A percentile compares a stretch with the other conserved stretches of the same genome.
Evolutionary conservation across 2,113 vertebrate genomes (phyloP).

Genomic region (Cyprinodon tularosa): DNA sequence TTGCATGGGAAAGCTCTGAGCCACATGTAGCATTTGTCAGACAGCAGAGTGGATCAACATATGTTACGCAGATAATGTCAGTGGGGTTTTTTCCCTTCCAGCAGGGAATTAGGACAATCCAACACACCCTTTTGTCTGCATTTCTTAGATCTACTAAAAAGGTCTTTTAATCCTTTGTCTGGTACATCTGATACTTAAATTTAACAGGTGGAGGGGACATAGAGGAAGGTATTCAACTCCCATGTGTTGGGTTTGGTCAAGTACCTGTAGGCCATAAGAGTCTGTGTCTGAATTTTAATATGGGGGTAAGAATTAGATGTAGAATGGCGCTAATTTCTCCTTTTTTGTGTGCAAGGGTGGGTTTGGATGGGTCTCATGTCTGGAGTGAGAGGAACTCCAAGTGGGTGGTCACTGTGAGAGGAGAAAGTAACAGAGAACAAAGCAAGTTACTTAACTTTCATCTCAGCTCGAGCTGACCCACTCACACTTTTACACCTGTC

Average conservation of each 20-base stretch:
- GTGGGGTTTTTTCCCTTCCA: constrained; percentile 10
- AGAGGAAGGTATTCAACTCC: constrained; percentile 7
- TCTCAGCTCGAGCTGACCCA: constrained; percentile 58
- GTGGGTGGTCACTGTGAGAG: constrained; percentile 67
- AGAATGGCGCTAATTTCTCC: not conserved
- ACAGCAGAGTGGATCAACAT: constrained; percentile 19
- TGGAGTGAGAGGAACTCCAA: constrained; percentile 62
- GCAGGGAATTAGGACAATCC: constrained; percentile 37
- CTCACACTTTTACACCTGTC: constrained; percentile 41
- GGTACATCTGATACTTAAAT: constrained; percentile 57
- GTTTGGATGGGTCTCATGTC: constrained; percentile 62
- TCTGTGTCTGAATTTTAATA: constrained; percentile 28
- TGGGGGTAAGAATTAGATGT: constrained; percentile 15
- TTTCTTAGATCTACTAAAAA: constrained; percentile 42
- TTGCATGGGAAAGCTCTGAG: not conserved
- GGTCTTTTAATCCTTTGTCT: constrained; percentile 56
- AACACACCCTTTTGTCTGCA: constrained; percentile 43
- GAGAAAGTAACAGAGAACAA: constrained; percentile 63
- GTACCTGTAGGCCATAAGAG: constrained; percentile 38
- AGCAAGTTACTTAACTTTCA: constrained; percentile 65
- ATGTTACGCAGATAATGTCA: constrained; percentile 42
- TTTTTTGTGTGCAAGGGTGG: not conserved
- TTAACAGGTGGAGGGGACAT: constrained; percentile 61
- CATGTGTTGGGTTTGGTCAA: constrained; percentile 36
- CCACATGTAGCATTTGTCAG: constrained; percentile 30